A percentile compares a stretch with the other conserved stretches of the same genome.
phyloP scores from a whole-genome alignment of 37 sponge, comb jelly and placozoan species.

The Haliclona indistincta region DNA sequence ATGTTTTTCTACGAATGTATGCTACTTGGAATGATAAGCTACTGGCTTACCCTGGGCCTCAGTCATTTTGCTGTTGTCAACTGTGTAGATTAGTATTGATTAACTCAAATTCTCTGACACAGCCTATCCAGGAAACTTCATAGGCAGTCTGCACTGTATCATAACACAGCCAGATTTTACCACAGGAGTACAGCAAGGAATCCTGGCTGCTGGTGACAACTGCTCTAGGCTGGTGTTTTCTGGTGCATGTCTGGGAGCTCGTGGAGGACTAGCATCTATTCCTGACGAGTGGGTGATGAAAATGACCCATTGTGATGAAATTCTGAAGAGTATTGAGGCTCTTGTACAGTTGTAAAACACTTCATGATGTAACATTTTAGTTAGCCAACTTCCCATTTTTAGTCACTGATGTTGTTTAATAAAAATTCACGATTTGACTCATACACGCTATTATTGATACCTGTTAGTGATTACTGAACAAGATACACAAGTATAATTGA shows the following conservation, averaged over 20 bases:
- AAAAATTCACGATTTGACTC: too few species aligned
- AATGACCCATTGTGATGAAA: constrained; percentile 11
- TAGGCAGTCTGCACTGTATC: constrained; percentile 46
- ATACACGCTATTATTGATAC: too few species aligned
- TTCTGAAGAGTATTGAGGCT: constrained; percentile 23
- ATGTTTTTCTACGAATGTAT: too few species aligned
- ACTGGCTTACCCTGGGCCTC: too few species aligned
- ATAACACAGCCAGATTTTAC: constrained; percentile 10
- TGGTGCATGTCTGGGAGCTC: constrained; percentile 10
- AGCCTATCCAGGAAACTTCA: constrained; percentile 54
- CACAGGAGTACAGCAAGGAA: constrained; percentile 23
- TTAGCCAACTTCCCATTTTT: too few species aligned
- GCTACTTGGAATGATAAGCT: too few species aligned
- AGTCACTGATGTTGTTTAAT: too few species aligned
- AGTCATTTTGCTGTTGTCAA: too few species aligned
- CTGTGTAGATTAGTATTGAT: too few species aligned
- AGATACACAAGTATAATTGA: too few species aligned
- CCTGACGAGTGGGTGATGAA: constrained; percentile 63
- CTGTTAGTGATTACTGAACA: too few species aligned
- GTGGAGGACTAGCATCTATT: constrained; percentile 42
- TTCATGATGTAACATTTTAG: too few species aligned
- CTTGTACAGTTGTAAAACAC: not conserved
- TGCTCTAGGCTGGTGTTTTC: constrained; percentile 50
- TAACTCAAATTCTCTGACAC: not conserved
- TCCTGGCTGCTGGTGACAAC: constrained; percentile 62